phyloP scores from a whole-genome alignment of 2,888 invertebrate genomes.

The Mythimna loreyi region DNA sequence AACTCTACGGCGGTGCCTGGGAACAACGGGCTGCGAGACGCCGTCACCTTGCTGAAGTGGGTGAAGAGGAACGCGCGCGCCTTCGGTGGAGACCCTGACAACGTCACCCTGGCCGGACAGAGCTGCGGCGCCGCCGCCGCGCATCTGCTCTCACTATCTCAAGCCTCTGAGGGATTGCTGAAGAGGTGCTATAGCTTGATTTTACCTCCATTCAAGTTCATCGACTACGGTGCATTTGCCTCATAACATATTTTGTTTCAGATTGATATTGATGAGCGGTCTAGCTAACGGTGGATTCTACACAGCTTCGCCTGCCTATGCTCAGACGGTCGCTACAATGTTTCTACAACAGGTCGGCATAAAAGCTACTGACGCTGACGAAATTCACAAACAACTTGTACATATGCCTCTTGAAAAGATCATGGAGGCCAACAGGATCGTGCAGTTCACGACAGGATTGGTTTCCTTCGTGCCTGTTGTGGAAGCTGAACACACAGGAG shows the following conservation, averaged over 20 bases:
- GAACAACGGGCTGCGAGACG: conserved; percentile 72
- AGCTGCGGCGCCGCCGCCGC: conserved; percentile 65
- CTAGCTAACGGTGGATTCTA: conserved; percentile 55
- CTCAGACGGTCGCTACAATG: conserved; percentile 48
- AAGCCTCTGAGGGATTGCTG: conserved; percentile 62
- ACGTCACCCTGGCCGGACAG: conserved; percentile 68
- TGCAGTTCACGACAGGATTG: conserved; percentile 53
- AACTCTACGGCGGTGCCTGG: conserved; percentile 70
- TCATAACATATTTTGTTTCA: conserved; percentile 43
- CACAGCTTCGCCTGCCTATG: conserved; percentile 60
- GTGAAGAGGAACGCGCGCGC: conserved; percentile 64
- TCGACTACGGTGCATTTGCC: neutral
- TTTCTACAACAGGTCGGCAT: conserved; percentile 79
- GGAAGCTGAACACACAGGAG: conserved; percentile 59
- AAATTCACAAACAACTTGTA: conserved; percentile 62
- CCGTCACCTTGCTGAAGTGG: conserved; percentile 67
- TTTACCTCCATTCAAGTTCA: neutral
- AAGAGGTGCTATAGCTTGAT: conserved; percentile 56
- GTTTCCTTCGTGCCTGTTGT: conserved; percentile 65
- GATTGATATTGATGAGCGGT: conserved; percentile 64
- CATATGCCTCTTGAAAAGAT: conserved; percentile 68
- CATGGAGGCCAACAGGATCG: conserved; percentile 59
- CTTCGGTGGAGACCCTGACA: conserved; percentile 68
- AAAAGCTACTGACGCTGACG: conserved; percentile 61
- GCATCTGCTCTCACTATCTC: conserved; percentile 65